Conservation (phyloP, 2,888 invertebrate species). For the Podotricha telesiphe region DNA sequence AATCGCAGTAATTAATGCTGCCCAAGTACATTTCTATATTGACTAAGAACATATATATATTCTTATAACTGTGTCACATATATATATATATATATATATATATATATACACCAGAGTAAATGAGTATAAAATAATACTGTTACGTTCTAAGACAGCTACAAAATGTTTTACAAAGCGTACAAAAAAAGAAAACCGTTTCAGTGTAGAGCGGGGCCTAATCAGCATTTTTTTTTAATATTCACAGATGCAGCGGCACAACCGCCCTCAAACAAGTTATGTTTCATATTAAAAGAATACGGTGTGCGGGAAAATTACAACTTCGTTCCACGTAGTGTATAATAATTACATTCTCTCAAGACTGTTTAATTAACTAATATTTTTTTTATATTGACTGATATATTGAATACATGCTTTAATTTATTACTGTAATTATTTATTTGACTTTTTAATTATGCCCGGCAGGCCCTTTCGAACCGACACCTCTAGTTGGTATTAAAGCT, state of each 20-base stretch:
- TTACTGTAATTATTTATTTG: too few relatives aligned
- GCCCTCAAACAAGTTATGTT: constrained; percentile 11
- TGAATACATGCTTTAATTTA: too few relatives aligned
- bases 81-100: too few relatives aligned
- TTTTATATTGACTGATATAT: too few relatives aligned
- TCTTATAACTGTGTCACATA: background rate
- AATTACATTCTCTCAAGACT: background rate
- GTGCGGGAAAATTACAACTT: constrained; percentile 1
- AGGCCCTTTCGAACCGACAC: too few relatives aligned
- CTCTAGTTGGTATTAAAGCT: too few relatives aligned
- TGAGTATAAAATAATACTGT: background rate
- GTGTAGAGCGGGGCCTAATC: constrained; percentile 9
- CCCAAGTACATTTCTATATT: constrained; percentile 12
- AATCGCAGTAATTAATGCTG: constrained; percentile 36
- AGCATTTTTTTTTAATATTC: constrained; percentile 22
- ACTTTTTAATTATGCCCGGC: too few relatives aligned
- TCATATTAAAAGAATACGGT: constrained; percentile 7
- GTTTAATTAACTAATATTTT: too few relatives aligned
- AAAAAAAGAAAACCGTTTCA: constrained; percentile 12
- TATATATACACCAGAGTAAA: too few relatives aligned
- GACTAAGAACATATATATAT: background rate
- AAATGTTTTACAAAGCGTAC: constrained; percentile 7
- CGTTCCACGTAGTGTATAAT: background rate
- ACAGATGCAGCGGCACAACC: constrained; percentile 1
- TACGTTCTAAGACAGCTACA: background rate